These are phyloP conservation scores for Pseudomugil tenellus DNA, from an alignment of 2,797 vertebrate genomes.

Conservation along the genomic window DNA sequence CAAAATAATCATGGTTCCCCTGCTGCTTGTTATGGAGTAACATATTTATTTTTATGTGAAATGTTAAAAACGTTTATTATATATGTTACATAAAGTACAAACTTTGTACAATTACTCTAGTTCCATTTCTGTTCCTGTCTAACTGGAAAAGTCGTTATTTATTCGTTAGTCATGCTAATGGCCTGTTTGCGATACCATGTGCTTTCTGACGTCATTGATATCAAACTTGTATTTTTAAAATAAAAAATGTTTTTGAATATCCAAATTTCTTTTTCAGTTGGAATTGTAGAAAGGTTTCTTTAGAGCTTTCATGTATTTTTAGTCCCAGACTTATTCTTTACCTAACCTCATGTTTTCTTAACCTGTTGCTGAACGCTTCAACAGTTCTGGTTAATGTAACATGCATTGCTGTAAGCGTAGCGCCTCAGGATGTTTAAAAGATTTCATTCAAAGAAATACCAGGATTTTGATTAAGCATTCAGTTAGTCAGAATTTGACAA, in stretches of 20 bases:
- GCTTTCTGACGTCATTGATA: not conserved
- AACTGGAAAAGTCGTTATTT: not conserved
- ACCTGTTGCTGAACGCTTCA: not conserved
- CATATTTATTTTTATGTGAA: not conserved
- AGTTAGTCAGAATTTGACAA: not conserved
- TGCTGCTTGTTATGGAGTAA: not conserved
- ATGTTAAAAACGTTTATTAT: no score
- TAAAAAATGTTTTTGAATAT: not conserved
- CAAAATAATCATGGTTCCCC: not conserved
- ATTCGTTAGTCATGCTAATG: not conserved
- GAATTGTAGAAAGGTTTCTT: not conserved
- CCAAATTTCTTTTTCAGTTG: no score
- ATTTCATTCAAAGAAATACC: no score
- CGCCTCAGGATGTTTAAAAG: no score
- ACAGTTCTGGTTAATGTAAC: not conserved
- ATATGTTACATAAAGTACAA: no score
- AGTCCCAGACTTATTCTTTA: not conserved
- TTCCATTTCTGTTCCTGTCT: not conserved
- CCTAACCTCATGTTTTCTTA: not conserved
- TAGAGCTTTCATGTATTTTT: not conserved
- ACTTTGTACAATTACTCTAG: not conserved
- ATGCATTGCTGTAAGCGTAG: not conserved
- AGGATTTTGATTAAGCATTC: no score
- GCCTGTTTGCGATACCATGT: not conserved
- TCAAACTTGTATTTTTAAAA: not conserved